Percentiles rank a stretch among this genome's conserved stretches.
phyloP scores from a whole-genome alignment of 2,888 invertebrate species.

The Drosophila pegasa region DNA sequence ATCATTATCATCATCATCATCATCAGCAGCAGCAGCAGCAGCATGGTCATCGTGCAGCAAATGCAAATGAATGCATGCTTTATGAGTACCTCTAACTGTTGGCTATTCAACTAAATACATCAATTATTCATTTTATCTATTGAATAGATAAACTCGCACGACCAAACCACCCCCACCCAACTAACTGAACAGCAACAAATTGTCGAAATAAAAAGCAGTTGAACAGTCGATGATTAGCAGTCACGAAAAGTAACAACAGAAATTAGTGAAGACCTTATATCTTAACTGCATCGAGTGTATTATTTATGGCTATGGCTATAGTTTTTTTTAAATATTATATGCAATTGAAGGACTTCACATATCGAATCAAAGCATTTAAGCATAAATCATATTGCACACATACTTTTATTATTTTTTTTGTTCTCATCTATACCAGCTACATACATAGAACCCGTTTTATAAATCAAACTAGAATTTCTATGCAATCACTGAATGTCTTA shows the following conservation, averaged over 20 bases:
- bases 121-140: slow-evolving; percentile 51
- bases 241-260: background rate
- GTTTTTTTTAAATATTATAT: no score
- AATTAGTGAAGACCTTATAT: background rate
- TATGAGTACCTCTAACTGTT: slow-evolving; percentile 27
- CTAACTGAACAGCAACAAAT: background rate
- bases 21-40: slow-evolving; percentile 1
- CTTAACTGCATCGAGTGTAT: background rate
- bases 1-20: slow-evolving; percentile 16
- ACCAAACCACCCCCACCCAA: no score
- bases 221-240: background rate
- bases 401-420: no score
- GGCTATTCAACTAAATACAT: slow-evolving; percentile 34
- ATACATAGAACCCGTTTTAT: no score
- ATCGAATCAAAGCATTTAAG: background rate
- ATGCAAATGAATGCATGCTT: slow-evolving; percentile 57
- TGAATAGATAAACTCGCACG: slow-evolving; percentile 2
- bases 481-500: no score
- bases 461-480: no score
- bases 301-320: no score
- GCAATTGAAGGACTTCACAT: background rate
- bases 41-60: slow-evolving; percentile 15
- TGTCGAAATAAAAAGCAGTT: background rate
- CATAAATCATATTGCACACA: no score
- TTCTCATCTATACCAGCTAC: no score